Evolutionary conservation across 2,113 vertebrate species (phyloP), one percentile per base, ranked within the genome.

Genomic region (Copsychus sechellarum): DNA sequence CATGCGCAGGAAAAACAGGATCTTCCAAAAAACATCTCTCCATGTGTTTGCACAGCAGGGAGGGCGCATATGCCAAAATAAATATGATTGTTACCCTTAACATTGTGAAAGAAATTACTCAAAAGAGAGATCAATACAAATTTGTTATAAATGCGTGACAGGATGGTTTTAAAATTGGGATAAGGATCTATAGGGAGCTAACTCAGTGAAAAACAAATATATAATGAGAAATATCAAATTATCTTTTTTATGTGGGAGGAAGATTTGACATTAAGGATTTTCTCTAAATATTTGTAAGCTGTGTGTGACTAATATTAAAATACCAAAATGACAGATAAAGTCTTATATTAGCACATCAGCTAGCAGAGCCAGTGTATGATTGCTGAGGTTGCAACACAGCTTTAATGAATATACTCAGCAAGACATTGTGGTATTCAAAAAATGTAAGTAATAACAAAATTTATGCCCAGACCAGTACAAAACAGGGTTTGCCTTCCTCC

Each of bases 231-330:
- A 76, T 83, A 95, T 71, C 93, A 92, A 93, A 90, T 97, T 88
- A 86, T 53, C 34, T 74, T 81, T 81, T 43, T 92, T 92, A 70
- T 54, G 85, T 65, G 64, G 45, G 60, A 92, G 48, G 45, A 93
- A 90, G 28, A 8, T 70, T 97, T 95, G 77, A 89, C 60, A 93
- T 94, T 90, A 97, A 90, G 42, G 51, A 93, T 91, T 97, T 96
- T 95, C 90, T 96, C 77, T 40, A 94, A 97, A 95, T 96, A 97
- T 96, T 96, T 96, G 42, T 47, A 80, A 88, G 62, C 43, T 64
- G 26, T 72, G 61, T 83, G 54, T 88, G 78, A 91, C 93, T 95
- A 90, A 96, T 87, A 96, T 92, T 78, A 95, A 95, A 97, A 94
- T 67, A 94, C 23, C 40, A 72, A 95, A 95, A 82, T 51, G 28